These are phyloP conservation scores for Chaetogeoica ovagalla DNA, from an alignment of 2,888 invertebrate genomes.

Conservation along the genomic window DNA sequence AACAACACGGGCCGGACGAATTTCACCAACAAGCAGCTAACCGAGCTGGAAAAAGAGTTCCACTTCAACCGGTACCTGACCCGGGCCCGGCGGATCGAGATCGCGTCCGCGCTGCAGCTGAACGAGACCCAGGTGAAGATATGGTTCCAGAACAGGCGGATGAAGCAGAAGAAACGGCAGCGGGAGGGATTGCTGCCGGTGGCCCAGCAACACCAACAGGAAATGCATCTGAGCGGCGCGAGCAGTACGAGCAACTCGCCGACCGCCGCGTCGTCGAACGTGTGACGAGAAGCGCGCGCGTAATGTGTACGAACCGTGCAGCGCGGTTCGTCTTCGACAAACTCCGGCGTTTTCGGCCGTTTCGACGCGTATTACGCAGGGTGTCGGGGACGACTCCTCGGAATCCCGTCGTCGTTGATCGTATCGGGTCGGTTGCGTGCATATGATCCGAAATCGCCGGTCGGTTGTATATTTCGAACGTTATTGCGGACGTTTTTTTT, in stretches of 20 bases:
- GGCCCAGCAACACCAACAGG: constrained; percentile 54
- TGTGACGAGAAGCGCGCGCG: too few relatives aligned
- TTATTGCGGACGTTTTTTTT: too few relatives aligned
- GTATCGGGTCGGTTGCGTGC: too few relatives aligned
- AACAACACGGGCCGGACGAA: constrained; percentile 95
- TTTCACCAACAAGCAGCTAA: constrained; percentile 98
- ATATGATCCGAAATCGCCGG: too few relatives aligned
- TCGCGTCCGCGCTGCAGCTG: constrained; percentile 91
- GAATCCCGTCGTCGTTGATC: too few relatives aligned
- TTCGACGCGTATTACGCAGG: too few relatives aligned
- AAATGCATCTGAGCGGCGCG: constrained; percentile 56
- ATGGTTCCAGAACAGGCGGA: constrained; percentile 87
- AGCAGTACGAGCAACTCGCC: constrained; percentile 55
- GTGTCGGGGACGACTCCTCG: too few relatives aligned
- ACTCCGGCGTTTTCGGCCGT: too few relatives aligned
- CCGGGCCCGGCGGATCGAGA: constrained; percentile 93
- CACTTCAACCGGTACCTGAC: constrained; percentile 99
- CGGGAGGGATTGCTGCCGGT: constrained; percentile 74
- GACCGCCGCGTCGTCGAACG: constrained; percentile 41
- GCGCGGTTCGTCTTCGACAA: too few relatives aligned
- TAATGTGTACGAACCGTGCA: too few relatives aligned
- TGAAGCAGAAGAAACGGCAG: constrained; percentile 97
- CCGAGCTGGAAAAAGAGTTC: constrained; percentile 98
- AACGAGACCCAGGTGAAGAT: constrained; percentile 90
- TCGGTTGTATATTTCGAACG: too few relatives aligned